phyloP scores from a whole-genome alignment of 2,113 vertebrate species.

The Phalacrocorax pelagicus region DNA sequence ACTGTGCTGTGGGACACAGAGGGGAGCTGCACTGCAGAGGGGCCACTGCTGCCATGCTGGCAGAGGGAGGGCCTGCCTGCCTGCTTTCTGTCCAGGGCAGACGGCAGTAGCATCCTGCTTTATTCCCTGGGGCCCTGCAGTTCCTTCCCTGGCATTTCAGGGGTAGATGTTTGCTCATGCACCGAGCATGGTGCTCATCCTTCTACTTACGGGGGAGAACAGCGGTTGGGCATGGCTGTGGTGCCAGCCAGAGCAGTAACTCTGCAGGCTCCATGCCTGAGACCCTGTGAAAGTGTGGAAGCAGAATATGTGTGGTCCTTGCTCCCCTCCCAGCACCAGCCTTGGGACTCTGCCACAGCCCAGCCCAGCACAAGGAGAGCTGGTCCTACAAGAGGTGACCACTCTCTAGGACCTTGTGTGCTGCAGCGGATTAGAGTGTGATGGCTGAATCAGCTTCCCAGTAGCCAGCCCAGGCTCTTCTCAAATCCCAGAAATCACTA shows the following conservation, averaged over 20 bases:
- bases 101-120: neutral
- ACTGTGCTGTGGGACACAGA: neutral
- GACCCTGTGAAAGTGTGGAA: accelerated
- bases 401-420: neutral
- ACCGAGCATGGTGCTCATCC: accelerated
- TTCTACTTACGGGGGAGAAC: neutral
- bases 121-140: neutral
- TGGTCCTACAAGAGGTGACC: neutral
- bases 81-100: accelerated
- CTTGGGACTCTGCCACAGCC: neutral
- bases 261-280: accelerated
- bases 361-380: neutral
- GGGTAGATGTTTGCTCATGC: neutral
- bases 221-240: neutral
- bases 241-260: neutral
- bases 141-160: neutral
- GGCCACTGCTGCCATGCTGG: neutral
- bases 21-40: neutral
- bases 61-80: neutral
- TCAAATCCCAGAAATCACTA: neutral
- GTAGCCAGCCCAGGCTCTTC: neutral
- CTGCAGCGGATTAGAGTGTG: neutral
- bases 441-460: neutral
- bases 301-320: accelerated
- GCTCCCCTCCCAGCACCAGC: neutral